Base-by-base conservation (phyloP, 2,888 invertebrate genomes). In the Pyrocoelia pectoralis region DNA sequence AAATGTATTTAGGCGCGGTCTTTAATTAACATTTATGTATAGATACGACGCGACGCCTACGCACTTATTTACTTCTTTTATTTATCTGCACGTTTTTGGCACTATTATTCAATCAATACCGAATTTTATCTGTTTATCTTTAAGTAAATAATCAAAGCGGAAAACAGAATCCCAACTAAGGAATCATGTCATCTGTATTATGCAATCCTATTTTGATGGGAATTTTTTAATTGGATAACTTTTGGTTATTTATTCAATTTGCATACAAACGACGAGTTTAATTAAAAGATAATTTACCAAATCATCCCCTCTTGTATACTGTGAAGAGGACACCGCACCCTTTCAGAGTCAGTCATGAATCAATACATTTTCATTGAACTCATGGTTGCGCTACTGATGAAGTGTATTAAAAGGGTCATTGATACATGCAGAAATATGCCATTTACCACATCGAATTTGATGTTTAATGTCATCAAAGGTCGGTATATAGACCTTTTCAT, bases 311-410 rank as follows among this genome's bases (percentile, higher is more conserved):
- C 24, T 28, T 50, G 19, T 28, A 24, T 13, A 24, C 12, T 19
- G 1, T 50, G 50, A 24, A 28, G 12, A 50, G 15, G 24, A 24
- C 28, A 52, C 52, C 33, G 33, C 52, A 33, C 52, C 33, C 52
- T 33, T 14, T 52, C 10, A 8, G 14, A 19, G 50, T 28, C 50
- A 29, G 28, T 33, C 33, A 52, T 33, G 33, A 52, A 52, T 52
- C 52, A 52, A 52, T 52, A 52, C 52, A 52, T 52, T 52, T 52
- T 33, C 52, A 52, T 52, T 52, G 33, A 52, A 50, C 33, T 52
- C 29, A 14, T 52, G 28, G 12, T 52, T 29, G 52, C 52, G 29
- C 38, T 52, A n/a, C 33, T 33, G 33, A 52, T 52, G 15, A 52
- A 52, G 33, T 28, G 14, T 50, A 28, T 19, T 19, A n/a, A 17